Base-by-base conservation (phyloP, 1,140 invertebrate genomes). In the Sycophila sp. region DNA sequence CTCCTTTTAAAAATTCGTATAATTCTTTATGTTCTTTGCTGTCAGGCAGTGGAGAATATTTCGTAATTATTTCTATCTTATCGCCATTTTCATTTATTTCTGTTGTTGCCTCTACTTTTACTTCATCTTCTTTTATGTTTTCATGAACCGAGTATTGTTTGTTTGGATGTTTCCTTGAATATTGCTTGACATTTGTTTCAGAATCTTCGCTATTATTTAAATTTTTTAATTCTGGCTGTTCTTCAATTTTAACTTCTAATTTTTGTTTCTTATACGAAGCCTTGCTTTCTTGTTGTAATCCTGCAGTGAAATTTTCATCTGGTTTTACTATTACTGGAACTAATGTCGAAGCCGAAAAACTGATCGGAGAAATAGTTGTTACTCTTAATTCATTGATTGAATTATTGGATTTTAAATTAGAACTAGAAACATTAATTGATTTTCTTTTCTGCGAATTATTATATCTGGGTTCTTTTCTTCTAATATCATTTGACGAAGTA, bases 401-500 rank as follows among this genome's bases (percentile, higher is more conserved):
- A 7, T 19, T 17, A 24, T 47, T 17, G 2, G 36, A 34, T n/a
- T n/a, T n/a, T n/a, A n/a, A n/a, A n/a, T n/a, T n/a, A n/a, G 49
- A 17, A 24, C 15, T 56, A 34, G 47, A 34, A 19, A 8, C 10
- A 17, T 51, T 26, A 5, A 13, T n/a, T 17, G 6, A 2, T 11
- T 45, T 45, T 28, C 26, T 42, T 63, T 53, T 71, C 34, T 17
- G 34, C 6, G 73, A 47, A 11, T 67, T 53, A 62, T 79, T 80
- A 30, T 82, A 83, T 19, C 70, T 71, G 0, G 79, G 79, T 30
- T 84, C 81, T 28, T 71, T 76, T 72, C 80, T 76, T 66, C 79
- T 75, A 2, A 5, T 17, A 26, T 80, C 72, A 4, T 47, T 65
- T 0, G 63, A 73, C 19, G 11, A 28, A 13, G 42, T 73, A 7